Evolutionary conservation across 2,888 invertebrate species (phyloP).

Genomic region (Salpingus planirostris): DNA sequence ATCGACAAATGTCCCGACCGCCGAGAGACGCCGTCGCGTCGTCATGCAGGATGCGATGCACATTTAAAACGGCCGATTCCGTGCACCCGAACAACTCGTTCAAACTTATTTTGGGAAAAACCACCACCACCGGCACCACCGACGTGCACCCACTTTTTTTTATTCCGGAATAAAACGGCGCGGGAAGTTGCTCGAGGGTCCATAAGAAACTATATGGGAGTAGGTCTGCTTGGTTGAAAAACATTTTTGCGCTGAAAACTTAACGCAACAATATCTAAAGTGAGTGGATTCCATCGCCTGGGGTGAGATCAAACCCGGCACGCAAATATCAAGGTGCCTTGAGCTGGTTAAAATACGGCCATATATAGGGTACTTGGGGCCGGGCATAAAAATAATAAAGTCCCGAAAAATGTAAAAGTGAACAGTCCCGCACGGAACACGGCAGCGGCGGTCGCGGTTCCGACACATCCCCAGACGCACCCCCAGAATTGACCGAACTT

Average conservation of each 20-base stretch:
- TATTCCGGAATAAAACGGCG: constrained; percentile 27
- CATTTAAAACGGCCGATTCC: constrained; percentile 4
- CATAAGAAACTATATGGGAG: constrained; percentile 26
- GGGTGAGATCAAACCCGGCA: constrained; percentile 20
- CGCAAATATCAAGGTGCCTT: constrained; percentile 27
- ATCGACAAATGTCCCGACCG: no score
- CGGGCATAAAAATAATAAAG: constrained; percentile 33
- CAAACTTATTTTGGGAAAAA: no score
- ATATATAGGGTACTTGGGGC: constrained; percentile 28
- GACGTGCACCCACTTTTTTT: constrained; percentile 10
- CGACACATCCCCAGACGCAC: neutral
- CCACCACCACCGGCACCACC: no score
- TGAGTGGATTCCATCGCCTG: constrained; percentile 27
- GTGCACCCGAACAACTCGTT: constrained; percentile 12
- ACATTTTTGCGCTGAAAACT: constrained; percentile 32
- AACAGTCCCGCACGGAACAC: constrained; percentile 7
- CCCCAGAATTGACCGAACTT: constrained; percentile 10
- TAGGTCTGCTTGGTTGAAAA: constrained; percentile 29
- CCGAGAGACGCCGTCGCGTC: no score
- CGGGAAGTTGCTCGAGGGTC: constrained; percentile 24
- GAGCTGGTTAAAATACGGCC: constrained; percentile 31
- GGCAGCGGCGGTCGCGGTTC: neutral
- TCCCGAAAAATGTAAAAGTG: constrained; percentile 21
- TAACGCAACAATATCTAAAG: constrained; percentile 32
- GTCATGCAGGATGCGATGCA: no score